A percentile compares a stretch with the other conserved stretches of the same genome.
These are phyloP conservation scores for Macropodus opercularis DNA, from an alignment of 2,797 vertebrate genomes.

Conservation along the genomic window DNA sequence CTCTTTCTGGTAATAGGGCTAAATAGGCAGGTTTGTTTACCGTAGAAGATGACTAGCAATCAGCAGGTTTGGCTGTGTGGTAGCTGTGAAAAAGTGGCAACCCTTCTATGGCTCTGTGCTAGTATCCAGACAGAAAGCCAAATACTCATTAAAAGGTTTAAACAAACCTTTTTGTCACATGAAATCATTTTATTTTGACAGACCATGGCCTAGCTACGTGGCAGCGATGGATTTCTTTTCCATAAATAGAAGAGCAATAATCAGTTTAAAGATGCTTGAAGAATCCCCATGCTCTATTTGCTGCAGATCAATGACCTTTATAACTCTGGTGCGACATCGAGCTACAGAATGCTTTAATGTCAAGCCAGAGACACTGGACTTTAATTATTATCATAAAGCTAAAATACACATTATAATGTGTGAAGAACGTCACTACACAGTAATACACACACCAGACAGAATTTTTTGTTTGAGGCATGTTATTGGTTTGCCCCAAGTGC, in stretches of 20 bases:
- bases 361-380: too few species aligned
- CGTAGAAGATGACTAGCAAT: slow-evolving; percentile 69
- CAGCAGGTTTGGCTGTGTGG: slow-evolving; percentile 59
- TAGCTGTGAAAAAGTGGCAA: slow-evolving; percentile 49
- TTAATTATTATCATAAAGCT: too few species aligned
- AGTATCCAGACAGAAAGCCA: slow-evolving; percentile 13
- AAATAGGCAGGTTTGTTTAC: slow-evolving; percentile 73
- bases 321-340: too few species aligned
- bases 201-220: slow-evolving; percentile 4
- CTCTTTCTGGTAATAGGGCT: slow-evolving; percentile 48
- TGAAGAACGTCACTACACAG: not conserved
- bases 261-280: not conserved
- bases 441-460: not conserved
- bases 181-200: slow-evolving; percentile 29
- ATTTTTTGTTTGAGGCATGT: not conserved
- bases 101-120: slow-evolving; percentile 20
- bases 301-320: too few species aligned
- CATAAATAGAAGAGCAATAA: not conserved
- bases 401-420: too few species aligned
- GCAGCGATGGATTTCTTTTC: slow-evolving; percentile 13
- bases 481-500: not conserved
- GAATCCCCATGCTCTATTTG: not conserved
- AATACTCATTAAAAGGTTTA: slow-evolving; percentile 39
- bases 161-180: slow-evolving; percentile 44
- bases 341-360: too few species aligned